Conservation (phyloP, 1,140 invertebrate species). For the Aphis craccivora region DNA sequence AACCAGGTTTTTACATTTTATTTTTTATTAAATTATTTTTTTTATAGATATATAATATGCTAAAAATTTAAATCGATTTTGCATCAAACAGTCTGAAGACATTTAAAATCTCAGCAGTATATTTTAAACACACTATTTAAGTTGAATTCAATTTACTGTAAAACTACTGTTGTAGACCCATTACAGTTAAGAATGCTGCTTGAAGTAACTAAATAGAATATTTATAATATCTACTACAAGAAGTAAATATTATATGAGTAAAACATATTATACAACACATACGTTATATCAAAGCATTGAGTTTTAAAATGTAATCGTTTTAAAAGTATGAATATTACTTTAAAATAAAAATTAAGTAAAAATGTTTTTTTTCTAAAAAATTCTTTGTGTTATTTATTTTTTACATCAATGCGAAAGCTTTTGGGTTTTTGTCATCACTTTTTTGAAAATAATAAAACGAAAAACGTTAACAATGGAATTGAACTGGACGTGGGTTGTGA, state of each 20-base stretch:
- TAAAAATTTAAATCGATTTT: no score
- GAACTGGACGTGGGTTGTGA: conserved; percentile 26
- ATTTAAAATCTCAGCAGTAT: neutral
- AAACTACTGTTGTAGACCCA: neutral
- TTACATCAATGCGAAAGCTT: neutral
- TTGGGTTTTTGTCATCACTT: neutral
- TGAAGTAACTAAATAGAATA: no score
- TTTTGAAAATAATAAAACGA: neutral
- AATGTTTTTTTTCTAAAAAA: neutral
- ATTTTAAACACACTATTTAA: neutral
- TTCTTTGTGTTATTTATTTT: neutral
- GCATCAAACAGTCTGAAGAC: neutral
- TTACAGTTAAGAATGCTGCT: no score
- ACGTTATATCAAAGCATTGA: neutral
- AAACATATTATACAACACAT: neutral
- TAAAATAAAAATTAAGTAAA: neutral
- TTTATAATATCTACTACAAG: no score
- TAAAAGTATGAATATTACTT: neutral
- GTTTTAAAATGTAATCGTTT: neutral
- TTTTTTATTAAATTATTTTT: no score
- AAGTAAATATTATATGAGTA: neutral
- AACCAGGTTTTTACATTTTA: no score
- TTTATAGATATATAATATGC: no score
- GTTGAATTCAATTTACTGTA: neutral
- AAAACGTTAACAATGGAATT: conserved; percentile 30